phyloP scores from a whole-genome alignment of 1,140 invertebrate genomes.

The Pseudoatta argentina region DNA sequence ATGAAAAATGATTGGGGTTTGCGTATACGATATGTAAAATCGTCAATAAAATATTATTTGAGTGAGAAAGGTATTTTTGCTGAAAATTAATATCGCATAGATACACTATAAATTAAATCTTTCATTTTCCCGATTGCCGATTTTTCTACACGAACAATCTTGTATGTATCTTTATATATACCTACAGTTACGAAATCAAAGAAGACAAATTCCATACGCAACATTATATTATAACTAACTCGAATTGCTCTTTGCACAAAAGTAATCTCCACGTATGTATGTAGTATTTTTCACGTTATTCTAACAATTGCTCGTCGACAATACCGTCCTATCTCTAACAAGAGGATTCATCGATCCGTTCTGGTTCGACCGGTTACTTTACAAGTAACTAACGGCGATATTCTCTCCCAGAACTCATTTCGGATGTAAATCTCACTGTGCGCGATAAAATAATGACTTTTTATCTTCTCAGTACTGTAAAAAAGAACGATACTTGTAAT shows the following conservation, averaged over 20 bases:
- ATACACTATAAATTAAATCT: not conserved
- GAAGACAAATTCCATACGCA: not conserved
- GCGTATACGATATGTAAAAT: not conserved
- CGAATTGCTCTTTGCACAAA: slow-evolving; percentile 7
- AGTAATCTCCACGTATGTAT: slow-evolving; percentile 1
- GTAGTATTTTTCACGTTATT: not conserved
- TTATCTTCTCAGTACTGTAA: no score
- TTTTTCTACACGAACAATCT: not conserved
- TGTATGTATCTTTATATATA: no score
- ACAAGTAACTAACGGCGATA: not conserved
- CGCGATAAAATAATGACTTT: not conserved
- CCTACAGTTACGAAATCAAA: not conserved
- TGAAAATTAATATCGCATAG: slow-evolving; percentile 8
- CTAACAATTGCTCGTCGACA: not conserved
- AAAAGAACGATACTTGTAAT: not conserved
- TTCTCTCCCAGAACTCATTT: not conserved
- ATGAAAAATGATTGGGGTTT: slow-evolving; percentile 17
- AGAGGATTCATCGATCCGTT: not conserved
- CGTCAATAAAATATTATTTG: not conserved
- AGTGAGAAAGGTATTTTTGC: not conserved
- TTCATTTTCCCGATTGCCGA: not conserved
- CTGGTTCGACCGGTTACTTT: not conserved
- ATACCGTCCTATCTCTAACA: not conserved
- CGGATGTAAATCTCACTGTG: not conserved
- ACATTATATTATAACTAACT: not conserved